These are phyloP conservation scores for Rhopalosiphum maidis DNA, from an alignment of 1,140 invertebrate genomes.

Conservation along the genomic window DNA sequence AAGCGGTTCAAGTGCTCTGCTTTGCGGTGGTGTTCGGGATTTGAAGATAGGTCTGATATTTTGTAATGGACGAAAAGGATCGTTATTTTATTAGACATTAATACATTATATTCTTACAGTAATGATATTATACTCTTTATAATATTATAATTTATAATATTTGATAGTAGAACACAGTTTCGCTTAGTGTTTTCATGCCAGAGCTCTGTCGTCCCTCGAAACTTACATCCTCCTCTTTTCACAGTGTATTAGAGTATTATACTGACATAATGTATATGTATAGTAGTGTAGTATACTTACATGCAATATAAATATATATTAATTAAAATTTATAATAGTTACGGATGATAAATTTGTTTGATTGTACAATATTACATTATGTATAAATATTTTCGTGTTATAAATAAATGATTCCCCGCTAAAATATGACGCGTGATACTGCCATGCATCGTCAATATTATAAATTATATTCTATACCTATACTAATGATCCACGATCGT, in stretches of 20 bases:
- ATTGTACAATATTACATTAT: not conserved
- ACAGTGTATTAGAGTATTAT: not conserved
- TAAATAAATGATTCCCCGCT: not conserved
- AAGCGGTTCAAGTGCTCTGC: constrained; percentile 1
- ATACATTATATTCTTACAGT: too few species aligned
- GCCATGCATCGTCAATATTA: not conserved
- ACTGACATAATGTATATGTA: not conserved
- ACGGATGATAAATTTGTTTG: not conserved
- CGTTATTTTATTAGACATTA: not conserved
- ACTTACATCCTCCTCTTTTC: not conserved
- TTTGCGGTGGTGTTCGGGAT: not conserved
- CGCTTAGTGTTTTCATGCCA: not conserved
- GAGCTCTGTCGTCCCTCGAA: not conserved
- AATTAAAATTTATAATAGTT: not conserved
- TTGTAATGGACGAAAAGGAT: not conserved
- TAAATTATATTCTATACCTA: not conserved
- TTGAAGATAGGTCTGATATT: not conserved
- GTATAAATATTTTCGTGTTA: too few species aligned
- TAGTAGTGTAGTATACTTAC: not conserved
- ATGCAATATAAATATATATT: not conserved
- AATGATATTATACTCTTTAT: not conserved
- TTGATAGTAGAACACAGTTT: not conserved
- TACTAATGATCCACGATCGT: not conserved
- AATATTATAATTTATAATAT: not conserved
- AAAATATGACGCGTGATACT: not conserved